Base-by-base conservation (phyloP, 1,140 invertebrate species). In the Pogonognathellus flavescens region DNA sequence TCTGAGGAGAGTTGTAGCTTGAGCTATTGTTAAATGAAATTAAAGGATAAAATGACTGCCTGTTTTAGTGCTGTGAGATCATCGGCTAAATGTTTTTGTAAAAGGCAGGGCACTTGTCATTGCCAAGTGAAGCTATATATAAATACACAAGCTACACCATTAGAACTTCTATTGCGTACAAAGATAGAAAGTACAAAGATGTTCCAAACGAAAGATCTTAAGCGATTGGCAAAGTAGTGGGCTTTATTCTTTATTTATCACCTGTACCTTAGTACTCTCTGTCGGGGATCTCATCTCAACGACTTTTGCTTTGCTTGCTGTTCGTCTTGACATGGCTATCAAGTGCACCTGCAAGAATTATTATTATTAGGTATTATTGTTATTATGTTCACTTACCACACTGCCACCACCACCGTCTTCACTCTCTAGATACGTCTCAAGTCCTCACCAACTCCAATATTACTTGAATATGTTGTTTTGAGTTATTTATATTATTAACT, bases 311-410 rank as follows among this genome's bases (percentile, higher is more conserved):
- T 49, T 6, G 31, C 70, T 76, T 16, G 20, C 20, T 70, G 31
- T 70, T 41, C 9, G n/a, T 60, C 16, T 76, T 76, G 70, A 49
- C 70, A n/a, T 49, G 70, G 70, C 70, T 76, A 76, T 76, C 70
- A 76, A 76, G 70, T 76, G 70, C 70, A 76, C 70, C 70, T 76
- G 70, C 70, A 76, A 76, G 70, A 76, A 76, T 41, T 76, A 76
- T 76, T 76, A 76, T 76, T 76, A 76, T 76, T 76, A 76, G 25
- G 70, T 76, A 76, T 76, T 76, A 76, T 76, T 76, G 70, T 76
- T 76, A 76, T 76, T 76, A 76, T 31, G 16, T n/a, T 66, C 62
- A 50, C 31, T 50, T 76, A 76, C 31, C 70, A 76, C 70, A 5
- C 13, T 31, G 16, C 31, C 31, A 70, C 16, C 16, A 76, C 70